A percentile compares a stretch with the other conserved stretches of the same genome.
phyloP scores from a whole-genome alignment of 30 jellyfish, hydroid and myxozoan species.

The Rhopilema esculentum region DNA sequence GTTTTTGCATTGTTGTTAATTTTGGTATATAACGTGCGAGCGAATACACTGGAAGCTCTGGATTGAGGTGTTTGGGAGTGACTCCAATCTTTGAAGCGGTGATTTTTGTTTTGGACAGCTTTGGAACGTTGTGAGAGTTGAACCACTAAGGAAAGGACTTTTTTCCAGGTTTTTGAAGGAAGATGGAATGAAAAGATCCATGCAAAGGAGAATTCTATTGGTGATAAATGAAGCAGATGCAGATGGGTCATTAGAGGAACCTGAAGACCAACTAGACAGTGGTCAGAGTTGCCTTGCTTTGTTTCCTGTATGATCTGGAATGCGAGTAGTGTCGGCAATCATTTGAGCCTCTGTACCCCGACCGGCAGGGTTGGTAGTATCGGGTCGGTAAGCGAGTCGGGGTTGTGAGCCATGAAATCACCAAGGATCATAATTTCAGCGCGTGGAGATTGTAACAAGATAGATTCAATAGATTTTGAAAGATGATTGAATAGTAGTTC shows the following conservation, averaged over 20 bases:
- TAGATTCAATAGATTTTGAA: too few relatives aligned
- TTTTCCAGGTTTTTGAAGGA: neutral
- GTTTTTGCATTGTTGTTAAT: neutral
- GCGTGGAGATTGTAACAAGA: too few relatives aligned
- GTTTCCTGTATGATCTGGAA: too few relatives aligned
- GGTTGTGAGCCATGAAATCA: too few relatives aligned
- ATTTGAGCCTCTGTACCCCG: too few relatives aligned
- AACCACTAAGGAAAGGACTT: neutral
- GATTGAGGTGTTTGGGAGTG: neutral
- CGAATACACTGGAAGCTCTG: neutral
- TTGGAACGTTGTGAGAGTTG: neutral
- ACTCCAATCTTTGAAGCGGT: neutral
- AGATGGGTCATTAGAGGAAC: neutral
- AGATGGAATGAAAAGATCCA: neutral
- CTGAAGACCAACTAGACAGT: slow-evolving; percentile 8
- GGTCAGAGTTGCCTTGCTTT: too few relatives aligned
- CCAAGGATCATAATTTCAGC: too few relatives aligned
- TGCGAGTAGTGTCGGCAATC: too few relatives aligned
- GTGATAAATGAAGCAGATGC: neutral
- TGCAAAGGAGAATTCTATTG: too few relatives aligned
- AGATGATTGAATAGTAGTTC: too few relatives aligned
- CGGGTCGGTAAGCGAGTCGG: too few relatives aligned
- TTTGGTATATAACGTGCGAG: neutral
- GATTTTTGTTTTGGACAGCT: neutral
- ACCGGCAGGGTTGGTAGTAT: too few relatives aligned